phyloP scores from a whole-genome alignment of 1,140 invertebrate species.

The Microplitis mediator region DNA sequence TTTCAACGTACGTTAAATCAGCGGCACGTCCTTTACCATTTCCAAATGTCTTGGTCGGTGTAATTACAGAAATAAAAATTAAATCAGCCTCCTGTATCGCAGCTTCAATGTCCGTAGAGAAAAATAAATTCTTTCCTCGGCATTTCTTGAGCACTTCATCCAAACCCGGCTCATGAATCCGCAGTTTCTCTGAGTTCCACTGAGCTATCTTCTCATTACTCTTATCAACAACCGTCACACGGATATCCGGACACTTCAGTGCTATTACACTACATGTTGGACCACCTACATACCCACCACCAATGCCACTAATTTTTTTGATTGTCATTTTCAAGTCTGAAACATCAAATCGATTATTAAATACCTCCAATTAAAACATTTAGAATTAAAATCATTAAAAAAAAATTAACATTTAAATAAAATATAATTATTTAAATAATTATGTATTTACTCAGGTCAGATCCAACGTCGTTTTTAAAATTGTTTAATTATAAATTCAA shows the following conservation, averaged over 20 bases:
- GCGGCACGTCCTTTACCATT: slow-evolving; percentile 96
- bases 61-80: slow-evolving; percentile 99
- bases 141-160: slow-evolving; percentile 90
- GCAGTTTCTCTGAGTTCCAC: slow-evolving; percentile 97
- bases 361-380: no score
- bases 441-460: no score
- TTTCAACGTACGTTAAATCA: slow-evolving; percentile 97
- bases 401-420: no score
- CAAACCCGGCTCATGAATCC: slow-evolving; percentile 97
- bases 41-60: slow-evolving; percentile 98
- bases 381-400: no score
- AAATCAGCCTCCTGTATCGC: slow-evolving; percentile 93
- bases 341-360: no score
- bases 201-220: slow-evolving; percentile 89
- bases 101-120: slow-evolving; percentile 89
- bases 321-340: slow-evolving; percentile 66
- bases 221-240: slow-evolving; percentile 95
- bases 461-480: no score
- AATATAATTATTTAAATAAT: no score
- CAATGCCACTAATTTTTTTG: slow-evolving; percentile 93
- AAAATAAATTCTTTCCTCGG: slow-evolving; percentile 90
- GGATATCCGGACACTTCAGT: slow-evolving; percentile 92
- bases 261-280: slow-evolving; percentile 98
- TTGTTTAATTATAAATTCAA: no score
- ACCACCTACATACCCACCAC: slow-evolving; percentile 98